Evolutionary conservation across 2,797 vertebrate genomes (phyloP), one percentile per base, ranked within the genome.

Genomic region (Chaetodon trifasciatus): DNA sequence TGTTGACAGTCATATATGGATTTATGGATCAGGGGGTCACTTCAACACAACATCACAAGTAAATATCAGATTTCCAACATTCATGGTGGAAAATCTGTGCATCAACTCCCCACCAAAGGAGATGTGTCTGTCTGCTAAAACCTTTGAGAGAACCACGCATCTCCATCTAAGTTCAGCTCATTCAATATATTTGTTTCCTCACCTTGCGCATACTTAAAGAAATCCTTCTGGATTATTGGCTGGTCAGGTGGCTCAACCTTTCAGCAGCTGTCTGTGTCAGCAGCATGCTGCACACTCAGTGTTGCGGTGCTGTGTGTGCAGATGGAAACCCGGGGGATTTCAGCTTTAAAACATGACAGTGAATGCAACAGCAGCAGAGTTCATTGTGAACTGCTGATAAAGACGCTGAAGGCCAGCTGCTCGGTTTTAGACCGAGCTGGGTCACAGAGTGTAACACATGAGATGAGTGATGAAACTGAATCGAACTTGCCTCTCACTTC

Each of bases 191-290:
- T 75, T 84, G 67, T 88, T 87, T 80, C 85, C 55, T 66, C 23
- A 37, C 60, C 77, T 70, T 11, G 9, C 50, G 81, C 74, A 82
- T 78, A 76, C 68, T 89, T 58, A 83, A 58, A 83, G 57, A 52
- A 90, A 79, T 80, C 66, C 89, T 81, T 70, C 63, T 63, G 83
- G 89, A 87, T 81, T 83, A 89, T 78, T 35, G 79, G 83, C 62
- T 23, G 72, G 70, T 85, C 85, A 76, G 86, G 83, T 66, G 75
- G 78, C 69, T 84, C 82, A 85, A 86, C 85, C 82, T 90, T 86
- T 89, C 72, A 90, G 85, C 66, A 42, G 78, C 81, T 82, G 83
- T 88, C 79, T 87, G 84, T 93, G 92, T 93, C 91, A 93, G 92
- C 92, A 86, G 87, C 75, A 68, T 19, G 53, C 66, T 68, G 86